A percentile compares a stretch with the other conserved stretches of the same genome.
These are phyloP conservation scores for Drosophila suzukii DNA, from an alignment of 1,140 invertebrate genomes.

Conservation along the genomic window DNA sequence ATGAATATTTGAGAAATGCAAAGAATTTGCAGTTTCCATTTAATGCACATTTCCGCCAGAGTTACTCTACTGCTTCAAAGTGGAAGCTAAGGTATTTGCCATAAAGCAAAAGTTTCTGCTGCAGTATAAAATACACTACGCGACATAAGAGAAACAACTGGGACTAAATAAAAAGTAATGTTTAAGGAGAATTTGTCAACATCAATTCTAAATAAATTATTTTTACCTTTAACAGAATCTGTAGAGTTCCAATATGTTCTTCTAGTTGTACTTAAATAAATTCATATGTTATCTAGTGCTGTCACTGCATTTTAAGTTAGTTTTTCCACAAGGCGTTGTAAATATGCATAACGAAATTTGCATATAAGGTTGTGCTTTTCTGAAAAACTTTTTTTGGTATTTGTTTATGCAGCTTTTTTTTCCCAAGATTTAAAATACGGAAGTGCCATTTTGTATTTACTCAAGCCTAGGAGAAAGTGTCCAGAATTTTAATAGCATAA, in stretches of 20 bases:
- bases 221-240: no score
- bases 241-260: no score
- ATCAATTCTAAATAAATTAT: no score
- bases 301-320: constrained; percentile 8
- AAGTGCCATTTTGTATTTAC: constrained; percentile 16
- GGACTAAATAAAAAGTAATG: no score
- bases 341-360: neutral
- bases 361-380: constrained; percentile 18
- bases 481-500: neutral
- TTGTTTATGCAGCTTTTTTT: constrained; percentile 21
- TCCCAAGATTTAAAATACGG: neutral
- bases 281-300: neutral
- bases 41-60: constrained; percentile 40
- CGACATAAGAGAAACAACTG: neutral
- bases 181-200: no score
- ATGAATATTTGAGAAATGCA: constrained; percentile 32
- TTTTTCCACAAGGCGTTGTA: neutral
- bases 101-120: neutral
- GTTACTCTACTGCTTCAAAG: constrained; percentile 14
- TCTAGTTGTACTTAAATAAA: no score
- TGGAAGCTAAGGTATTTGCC: constrained; percentile 25
- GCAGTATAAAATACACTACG: constrained; percentile 4
- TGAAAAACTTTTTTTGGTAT: neutral
- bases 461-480: neutral
- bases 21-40: constrained; percentile 24